Evolutionary conservation across 92 coral and sea anemone species (phyloP).

Genomic region (Siderastrea radians): DNA sequence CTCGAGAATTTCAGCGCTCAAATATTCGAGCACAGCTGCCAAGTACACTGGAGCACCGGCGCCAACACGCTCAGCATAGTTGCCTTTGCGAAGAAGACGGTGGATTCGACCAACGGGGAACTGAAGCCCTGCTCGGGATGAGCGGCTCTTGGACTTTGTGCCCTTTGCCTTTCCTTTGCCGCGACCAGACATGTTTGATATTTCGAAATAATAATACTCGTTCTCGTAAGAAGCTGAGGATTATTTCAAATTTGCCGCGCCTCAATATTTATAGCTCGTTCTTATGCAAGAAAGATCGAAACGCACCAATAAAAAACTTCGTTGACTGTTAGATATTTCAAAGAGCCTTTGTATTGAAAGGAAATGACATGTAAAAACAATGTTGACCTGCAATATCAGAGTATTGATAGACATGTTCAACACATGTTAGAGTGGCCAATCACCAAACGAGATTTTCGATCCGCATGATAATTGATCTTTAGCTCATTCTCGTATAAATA

Average conservation of each 20-base stretch:
- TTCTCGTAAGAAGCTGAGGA: not conserved
- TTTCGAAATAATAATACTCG: not conserved
- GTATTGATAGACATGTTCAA: not conserved
- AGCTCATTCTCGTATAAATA: not conserved
- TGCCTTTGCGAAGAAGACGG: slow-evolving; percentile 78
- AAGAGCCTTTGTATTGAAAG: not conserved
- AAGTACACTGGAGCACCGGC: slow-evolving; percentile 89
- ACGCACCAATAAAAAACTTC: slow-evolving; percentile 1
- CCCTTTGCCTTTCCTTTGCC: slow-evolving; percentile 92
- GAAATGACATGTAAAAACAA: not conserved
- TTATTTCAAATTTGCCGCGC: not conserved
- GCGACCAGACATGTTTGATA: slow-evolving; percentile 83
- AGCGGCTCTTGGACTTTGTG: slow-evolving; percentile 92
- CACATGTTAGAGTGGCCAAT: slow-evolving; percentile 1
- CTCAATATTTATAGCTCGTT: not conserved
- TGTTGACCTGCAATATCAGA: not conserved
- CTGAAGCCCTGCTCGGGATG: slow-evolving; percentile 89
- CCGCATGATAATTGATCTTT: slow-evolving; percentile 11
- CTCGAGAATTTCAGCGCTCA: slow-evolving; percentile 74
- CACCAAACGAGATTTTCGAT: slow-evolving; percentile 8
- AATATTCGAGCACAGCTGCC: slow-evolving; percentile 63
- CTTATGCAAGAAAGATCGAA: not conserved
- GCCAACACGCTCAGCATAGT: slow-evolving; percentile 83
- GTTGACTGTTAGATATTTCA: not conserved
- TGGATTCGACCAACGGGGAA: slow-evolving; percentile 85